These are phyloP conservation scores for Lichenostomus cassidix DNA, from an alignment of 2,113 vertebrate species.

Conservation along the genomic window DNA sequence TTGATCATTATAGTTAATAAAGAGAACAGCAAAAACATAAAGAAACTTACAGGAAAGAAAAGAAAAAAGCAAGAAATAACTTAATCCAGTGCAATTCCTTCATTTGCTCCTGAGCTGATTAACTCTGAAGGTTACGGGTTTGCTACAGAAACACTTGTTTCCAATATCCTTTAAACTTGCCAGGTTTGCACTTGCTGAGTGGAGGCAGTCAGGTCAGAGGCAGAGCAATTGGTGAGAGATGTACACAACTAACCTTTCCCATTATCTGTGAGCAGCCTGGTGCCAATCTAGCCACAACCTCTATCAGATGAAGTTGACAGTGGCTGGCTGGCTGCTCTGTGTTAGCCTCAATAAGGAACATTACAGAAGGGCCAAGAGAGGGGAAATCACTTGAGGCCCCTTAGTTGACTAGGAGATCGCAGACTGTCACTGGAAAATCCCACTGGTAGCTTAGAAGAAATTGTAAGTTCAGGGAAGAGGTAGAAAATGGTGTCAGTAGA, in stretches of 20 bases:
- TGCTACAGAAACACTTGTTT: not conserved
- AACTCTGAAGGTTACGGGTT: not conserved
- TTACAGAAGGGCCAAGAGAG: not conserved
- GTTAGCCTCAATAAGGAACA: conserved; percentile 45
- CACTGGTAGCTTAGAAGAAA: not conserved
- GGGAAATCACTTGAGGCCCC: not conserved
- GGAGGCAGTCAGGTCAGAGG: conserved; percentile 20
- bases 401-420: conserved; percentile 9
- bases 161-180: conserved; percentile 20
- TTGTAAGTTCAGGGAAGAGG: not conserved
- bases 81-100: not conserved
- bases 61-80: not conserved
- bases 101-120: not conserved
- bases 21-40: not conserved
- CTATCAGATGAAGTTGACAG: conserved; percentile 51
- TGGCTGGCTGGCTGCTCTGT: not conserved
- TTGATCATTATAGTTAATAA: not conserved
- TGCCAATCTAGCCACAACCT: conserved; percentile 24
- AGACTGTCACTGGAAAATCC: conserved; percentile 32
- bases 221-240: conserved; percentile 53
- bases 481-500: not conserved
- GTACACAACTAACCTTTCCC: conserved; percentile 45
- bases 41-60: not conserved
- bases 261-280: conserved; percentile 39
- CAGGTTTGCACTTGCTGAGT: not conserved